Conservation (phyloP, 2,888 invertebrate genomes). For the Apamea epomidion region DNA sequence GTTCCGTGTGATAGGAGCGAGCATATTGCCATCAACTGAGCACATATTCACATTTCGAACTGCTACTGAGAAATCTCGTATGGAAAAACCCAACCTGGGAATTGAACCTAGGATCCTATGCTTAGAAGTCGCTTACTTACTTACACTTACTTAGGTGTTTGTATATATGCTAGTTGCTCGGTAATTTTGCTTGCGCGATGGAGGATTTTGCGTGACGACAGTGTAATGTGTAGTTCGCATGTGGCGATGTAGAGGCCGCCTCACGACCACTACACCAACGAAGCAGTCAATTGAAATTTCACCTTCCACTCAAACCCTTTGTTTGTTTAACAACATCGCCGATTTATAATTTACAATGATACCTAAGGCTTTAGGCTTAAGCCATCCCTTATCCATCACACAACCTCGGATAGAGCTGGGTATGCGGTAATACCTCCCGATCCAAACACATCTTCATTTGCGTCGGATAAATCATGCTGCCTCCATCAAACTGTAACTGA, state of each 20-base stretch:
- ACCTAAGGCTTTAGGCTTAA: neutral
- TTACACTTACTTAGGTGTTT: too few species aligned
- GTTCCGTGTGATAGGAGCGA: neutral
- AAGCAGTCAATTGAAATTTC: neutral
- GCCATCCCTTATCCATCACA: conserved; percentile 45
- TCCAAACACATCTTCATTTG: conserved; percentile 57
- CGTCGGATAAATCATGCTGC: conserved; percentile 60
- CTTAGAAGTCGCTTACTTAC: neutral
- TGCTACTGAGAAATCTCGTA: neutral
- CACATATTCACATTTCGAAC: too few species aligned
- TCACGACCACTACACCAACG: neutral
- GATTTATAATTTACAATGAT: conserved; percentile 30
- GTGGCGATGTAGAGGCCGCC: neutral
- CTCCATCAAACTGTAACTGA: conserved; percentile 37
- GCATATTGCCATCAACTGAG: neutral
- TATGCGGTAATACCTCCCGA: conserved; percentile 18
- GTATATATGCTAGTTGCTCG: neutral
- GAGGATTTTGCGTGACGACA: neutral
- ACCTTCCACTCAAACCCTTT: neutral
- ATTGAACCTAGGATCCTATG: neutral
- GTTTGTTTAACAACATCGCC: neutral
- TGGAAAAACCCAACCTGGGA: neutral
- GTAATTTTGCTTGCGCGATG: neutral
- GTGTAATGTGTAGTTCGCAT: neutral
- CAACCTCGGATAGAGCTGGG: neutral